Evolutionary conservation across 2,797 vertebrate genomes (phyloP).

Genomic region (Antrozous pallidus): DNA sequence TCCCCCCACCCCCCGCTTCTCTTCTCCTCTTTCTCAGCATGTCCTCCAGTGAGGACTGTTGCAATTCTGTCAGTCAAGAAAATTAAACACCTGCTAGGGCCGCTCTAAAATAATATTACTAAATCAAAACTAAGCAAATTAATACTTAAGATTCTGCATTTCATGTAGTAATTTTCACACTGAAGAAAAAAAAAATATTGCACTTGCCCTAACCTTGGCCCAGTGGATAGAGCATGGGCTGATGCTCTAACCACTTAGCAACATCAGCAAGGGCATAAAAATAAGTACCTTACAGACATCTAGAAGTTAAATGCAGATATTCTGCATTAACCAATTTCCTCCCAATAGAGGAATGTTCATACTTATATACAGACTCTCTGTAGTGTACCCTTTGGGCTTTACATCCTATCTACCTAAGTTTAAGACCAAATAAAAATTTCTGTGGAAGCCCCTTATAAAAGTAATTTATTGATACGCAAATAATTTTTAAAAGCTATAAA

Average conservation of each 20-base stretch:
- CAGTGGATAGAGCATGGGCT: no score
- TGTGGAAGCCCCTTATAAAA: neutral
- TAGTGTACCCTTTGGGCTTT: neutral
- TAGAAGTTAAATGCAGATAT: neutral
- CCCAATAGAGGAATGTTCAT: neutral
- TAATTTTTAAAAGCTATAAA: neutral
- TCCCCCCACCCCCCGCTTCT: accelerated
- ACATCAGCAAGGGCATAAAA: neutral
- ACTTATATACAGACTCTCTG: neutral
- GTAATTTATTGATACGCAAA: neutral
- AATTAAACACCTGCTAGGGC: neutral
- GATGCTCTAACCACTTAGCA: no score
- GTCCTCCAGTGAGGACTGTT: no score
- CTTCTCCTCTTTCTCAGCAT: no score
- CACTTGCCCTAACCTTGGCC: neutral
- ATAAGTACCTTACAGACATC: neutral
- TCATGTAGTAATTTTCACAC: neutral
- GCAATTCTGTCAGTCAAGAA: constrained; percentile 16
- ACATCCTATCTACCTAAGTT: neutral
- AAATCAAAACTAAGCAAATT: neutral
- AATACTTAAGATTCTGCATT: neutral
- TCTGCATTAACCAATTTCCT: neutral
- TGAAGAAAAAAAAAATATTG: neutral
- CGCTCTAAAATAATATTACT: neutral
- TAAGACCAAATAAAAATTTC: neutral